Evolutionary conservation across 2,888 invertebrate genomes (phyloP).

Genomic region (Orchesellides sinensis): DNA sequence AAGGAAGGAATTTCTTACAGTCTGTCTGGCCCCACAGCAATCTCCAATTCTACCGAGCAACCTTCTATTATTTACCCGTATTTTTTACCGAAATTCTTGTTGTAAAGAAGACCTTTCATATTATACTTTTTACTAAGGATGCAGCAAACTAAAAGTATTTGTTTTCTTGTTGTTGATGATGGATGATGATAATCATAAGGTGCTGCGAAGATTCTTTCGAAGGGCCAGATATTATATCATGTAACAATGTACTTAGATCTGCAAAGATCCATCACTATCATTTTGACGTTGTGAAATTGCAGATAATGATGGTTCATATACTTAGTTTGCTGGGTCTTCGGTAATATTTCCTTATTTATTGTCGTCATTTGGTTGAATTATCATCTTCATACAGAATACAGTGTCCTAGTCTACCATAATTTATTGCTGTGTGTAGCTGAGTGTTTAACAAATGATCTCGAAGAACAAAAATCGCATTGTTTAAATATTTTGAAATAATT

Average conservation of each 20-base stretch:
- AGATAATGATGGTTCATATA: conserved; percentile 17
- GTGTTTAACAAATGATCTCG: too few relatives aligned
- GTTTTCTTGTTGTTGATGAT: conserved; percentile 42
- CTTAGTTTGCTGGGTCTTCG: too few relatives aligned
- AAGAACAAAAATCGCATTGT: too few relatives aligned
- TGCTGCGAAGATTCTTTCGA: conserved; percentile 37
- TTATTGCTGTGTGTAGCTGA: too few relatives aligned
- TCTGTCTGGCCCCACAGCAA: conserved; percentile 10
- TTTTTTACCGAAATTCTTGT: too few relatives aligned
- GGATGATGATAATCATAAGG: conserved; percentile 62
- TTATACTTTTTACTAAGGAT: background rate
- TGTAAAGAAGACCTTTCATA: too few relatives aligned
- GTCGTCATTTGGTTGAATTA: too few relatives aligned
- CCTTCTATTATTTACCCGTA: background rate
- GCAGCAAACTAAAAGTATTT: conserved; percentile 18
- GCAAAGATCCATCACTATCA: conserved; percentile 50
- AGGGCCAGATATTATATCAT: conserved; percentile 41
- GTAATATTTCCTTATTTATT: too few relatives aligned
- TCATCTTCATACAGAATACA: background rate
- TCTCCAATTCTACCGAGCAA: conserved; percentile 26
- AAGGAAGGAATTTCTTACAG: conserved; percentile 32
- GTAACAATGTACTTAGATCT: conserved; percentile 26
- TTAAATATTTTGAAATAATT: too few relatives aligned
- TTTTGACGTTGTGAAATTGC: conserved; percentile 54
- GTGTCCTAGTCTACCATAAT: conserved; percentile 20